Base-by-base conservation (phyloP, 2,113 vertebrate genomes). In the Cochlearius cochlearius region DNA sequence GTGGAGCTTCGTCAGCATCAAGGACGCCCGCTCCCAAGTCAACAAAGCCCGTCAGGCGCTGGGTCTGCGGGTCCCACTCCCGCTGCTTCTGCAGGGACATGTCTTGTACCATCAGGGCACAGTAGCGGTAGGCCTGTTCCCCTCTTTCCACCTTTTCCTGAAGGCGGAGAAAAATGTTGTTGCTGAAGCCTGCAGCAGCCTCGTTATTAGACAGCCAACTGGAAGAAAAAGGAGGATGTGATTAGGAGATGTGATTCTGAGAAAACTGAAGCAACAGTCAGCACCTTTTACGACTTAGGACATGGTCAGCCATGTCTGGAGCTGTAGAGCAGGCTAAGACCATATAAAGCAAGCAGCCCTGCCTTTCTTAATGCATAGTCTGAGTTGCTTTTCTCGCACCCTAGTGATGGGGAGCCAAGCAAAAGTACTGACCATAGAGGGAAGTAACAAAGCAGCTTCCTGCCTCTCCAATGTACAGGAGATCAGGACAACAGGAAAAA, bases 101-200 rank as follows among this genome's bases (percentile, higher is more conserved):
- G 1, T 93, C 73, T 41, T 96, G 97, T 5, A 97, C 78, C 66
- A 96, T 73, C 63, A 98, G 25, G 2, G 94, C 26, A 4, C 98
- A 98, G 71, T 41, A 90, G 17, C 68, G 3, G 47, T 97, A 98
- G 1, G 38, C 86, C 34, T 94, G 77, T 38, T 97, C 94, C 53
- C 85, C 96, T 19, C 50, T 87, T 86, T 98, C 95, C 27, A 95
- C 79, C 88, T 91, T 97, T 30, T 76, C 94, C 55, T 97, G 97
- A 74, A 98, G 97, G 69, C 5, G 55, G 60, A 93, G 77, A 58
- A 98, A 98, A 78, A 96, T 30, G n/a, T 85, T 38, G 15, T 85
- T 93, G 76, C 95, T 97, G 94, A 98, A 98, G 87, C 97, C 97
- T 59, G 98, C 93, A 86, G 93, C 72, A 45, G 90, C 60, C 69